These are phyloP conservation scores for Gopherus evgoodei DNA, from an alignment of 2,113 vertebrate species.

Conservation along the genomic window DNA sequence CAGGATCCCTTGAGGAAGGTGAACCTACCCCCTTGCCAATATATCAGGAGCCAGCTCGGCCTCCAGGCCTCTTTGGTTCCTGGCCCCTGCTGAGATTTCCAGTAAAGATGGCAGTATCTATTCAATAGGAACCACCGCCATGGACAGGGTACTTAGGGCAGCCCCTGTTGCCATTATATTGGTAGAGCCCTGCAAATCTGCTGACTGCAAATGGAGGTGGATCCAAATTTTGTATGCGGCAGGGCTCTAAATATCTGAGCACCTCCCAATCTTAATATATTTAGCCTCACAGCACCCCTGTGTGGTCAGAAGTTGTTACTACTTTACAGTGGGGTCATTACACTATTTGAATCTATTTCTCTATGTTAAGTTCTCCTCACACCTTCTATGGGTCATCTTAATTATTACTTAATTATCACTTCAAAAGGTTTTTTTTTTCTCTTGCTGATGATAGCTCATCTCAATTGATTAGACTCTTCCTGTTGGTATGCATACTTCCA, in stretches of 20 bases:
- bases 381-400: no score
- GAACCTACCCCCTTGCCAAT: no score
- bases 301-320: background rate
- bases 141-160: background rate
- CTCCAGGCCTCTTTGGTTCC: background rate
- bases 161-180: background rate
- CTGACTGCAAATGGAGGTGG: no score
- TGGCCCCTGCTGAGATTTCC: background rate
- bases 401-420: no score
- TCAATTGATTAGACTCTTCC: no score
- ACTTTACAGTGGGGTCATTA: background rate
- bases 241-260: background rate
- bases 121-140: background rate
- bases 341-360: no score
- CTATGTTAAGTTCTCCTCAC: no score
- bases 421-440: no score
- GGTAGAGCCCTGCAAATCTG: no score
- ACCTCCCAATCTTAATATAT: background rate
- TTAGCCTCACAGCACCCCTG: background rate
- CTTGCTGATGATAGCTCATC: no score
- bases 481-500: no score
- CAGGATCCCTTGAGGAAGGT: background rate
- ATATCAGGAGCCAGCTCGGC: background rate
- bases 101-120: background rate
- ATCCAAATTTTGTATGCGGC: no score